phyloP scores from a whole-genome alignment of 2,113 vertebrate genomes.

The Emydura subglobosa region DNA sequence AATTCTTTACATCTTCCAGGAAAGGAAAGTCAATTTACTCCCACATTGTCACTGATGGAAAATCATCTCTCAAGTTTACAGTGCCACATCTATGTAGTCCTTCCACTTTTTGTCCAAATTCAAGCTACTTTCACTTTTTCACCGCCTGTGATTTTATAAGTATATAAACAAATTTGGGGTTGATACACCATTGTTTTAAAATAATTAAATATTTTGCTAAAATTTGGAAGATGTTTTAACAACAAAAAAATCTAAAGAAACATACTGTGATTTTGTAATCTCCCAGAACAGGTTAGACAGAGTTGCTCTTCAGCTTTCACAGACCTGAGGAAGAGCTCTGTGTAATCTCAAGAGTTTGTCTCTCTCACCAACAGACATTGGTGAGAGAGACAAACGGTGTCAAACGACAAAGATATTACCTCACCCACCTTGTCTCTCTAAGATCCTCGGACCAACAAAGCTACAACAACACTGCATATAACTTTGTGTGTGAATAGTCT shows the following conservation, averaged over 20 bases:
- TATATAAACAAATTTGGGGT: background rate
- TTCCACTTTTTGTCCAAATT: background rate
- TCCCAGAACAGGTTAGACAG: background rate
- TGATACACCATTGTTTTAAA: background rate
- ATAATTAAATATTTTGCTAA: background rate
- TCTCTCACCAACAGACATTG: background rate
- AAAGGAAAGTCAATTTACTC: conserved; percentile 18
- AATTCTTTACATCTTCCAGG: background rate
- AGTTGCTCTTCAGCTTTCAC: background rate
- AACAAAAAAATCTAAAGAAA: background rate
- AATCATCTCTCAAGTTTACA: background rate
- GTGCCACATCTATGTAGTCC: background rate
- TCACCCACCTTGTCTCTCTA: background rate
- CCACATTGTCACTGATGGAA: background rate
- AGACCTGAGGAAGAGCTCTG: background rate
- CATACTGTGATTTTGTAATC: background rate
- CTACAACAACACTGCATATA: background rate
- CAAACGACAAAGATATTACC: background rate
- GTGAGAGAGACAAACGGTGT: too few relatives aligned
- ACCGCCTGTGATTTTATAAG: background rate
- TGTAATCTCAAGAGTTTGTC: too few relatives aligned
- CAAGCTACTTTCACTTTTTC: background rate
- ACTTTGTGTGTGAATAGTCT: background rate
- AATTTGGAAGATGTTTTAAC: background rate
- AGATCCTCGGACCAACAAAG: background rate